phyloP scores from a whole-genome alignment of 1,140 invertebrate genomes.

The Phenacoccus solenopsis region DNA sequence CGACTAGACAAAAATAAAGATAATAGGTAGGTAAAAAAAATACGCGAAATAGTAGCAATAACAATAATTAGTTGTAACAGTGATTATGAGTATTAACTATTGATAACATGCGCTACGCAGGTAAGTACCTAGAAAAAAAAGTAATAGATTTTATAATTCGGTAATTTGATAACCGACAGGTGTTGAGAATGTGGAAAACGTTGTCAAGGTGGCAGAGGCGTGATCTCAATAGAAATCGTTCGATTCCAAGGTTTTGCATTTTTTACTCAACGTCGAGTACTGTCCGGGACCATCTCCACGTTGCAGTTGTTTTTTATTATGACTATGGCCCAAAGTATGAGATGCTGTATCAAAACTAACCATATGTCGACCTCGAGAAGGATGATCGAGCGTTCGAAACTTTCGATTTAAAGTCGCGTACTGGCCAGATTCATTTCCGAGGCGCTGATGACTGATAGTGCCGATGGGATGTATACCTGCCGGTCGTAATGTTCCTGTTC shows the following conservation, averaged over 20 bases:
- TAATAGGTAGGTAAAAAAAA: not conserved
- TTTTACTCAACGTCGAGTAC: conserved; percentile 66
- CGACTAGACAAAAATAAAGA: not conserved
- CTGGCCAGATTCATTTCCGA: conserved; percentile 36
- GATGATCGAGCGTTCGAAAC: conserved; percentile 30
- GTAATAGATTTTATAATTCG: conserved; percentile 14
- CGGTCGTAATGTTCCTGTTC: conserved; percentile 23
- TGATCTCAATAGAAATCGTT: conserved; percentile 83
- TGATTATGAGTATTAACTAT: no score
- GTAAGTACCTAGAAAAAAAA: no score
- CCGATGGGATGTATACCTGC: not conserved
- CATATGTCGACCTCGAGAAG: conserved; percentile 20
- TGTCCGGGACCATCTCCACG: conserved; percentile 34
- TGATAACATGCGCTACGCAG: no score
- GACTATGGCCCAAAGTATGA: conserved; percentile 27
- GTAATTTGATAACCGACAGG: conserved; percentile 23
- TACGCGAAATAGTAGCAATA: not conserved
- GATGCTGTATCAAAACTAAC: conserved; percentile 25
- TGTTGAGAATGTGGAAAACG: conserved; percentile 20
- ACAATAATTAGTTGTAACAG: no score
- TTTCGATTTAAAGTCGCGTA: conserved; percentile 47
- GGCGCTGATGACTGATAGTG: conserved; percentile 1
- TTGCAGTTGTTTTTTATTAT: conserved; percentile 22
- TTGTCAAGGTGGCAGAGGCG: conserved; percentile 32
- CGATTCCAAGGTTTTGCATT: conserved; percentile 87